Conservation (phyloP, 2,888 invertebrate genomes). For the Aphidius colemani region DNA sequence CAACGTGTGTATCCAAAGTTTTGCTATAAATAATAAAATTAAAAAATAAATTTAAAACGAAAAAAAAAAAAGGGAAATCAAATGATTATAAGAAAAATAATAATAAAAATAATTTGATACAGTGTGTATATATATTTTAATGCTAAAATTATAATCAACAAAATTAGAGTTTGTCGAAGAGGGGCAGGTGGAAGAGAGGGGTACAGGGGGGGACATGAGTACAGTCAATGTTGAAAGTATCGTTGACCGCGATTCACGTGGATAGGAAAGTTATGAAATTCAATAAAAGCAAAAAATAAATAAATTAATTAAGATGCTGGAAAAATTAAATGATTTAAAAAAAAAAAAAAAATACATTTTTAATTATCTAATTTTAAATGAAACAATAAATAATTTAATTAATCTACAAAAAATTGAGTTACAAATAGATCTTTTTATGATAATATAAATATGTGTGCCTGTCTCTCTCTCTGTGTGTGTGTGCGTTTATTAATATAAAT, state of each 20-base stretch:
- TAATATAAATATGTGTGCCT: no score
- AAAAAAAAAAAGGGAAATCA: not conserved
- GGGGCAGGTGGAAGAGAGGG: not conserved
- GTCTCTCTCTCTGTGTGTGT: no score
- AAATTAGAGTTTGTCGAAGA: conserved; percentile 48
- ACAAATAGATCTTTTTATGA: no score
- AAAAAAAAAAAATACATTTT: no score
- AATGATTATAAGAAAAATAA: not conserved
- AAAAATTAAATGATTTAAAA: no score
- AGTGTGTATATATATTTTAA: conserved; percentile 41
- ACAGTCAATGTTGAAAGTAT: conserved; percentile 48
- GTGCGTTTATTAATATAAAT: no score
- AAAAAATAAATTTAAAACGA: not conserved
- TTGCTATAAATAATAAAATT: no score
- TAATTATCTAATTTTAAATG: no score
- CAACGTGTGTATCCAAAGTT: no score
- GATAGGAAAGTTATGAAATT: conserved; percentile 52
- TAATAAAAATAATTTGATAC: conserved; percentile 22
- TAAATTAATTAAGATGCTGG: not conserved
- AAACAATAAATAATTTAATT: no score
- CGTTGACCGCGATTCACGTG: conserved; percentile 51
- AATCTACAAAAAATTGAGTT: no score
- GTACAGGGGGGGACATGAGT: conserved; percentile 30
- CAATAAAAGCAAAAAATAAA: conserved; percentile 31
- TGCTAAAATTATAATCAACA: conserved; percentile 56